Percentiles rank a stretch among this genome's conserved stretches.
phyloP scores from a whole-genome alignment of 2,113 vertebrate genomes.

The Spermophilus dauricus region DNA sequence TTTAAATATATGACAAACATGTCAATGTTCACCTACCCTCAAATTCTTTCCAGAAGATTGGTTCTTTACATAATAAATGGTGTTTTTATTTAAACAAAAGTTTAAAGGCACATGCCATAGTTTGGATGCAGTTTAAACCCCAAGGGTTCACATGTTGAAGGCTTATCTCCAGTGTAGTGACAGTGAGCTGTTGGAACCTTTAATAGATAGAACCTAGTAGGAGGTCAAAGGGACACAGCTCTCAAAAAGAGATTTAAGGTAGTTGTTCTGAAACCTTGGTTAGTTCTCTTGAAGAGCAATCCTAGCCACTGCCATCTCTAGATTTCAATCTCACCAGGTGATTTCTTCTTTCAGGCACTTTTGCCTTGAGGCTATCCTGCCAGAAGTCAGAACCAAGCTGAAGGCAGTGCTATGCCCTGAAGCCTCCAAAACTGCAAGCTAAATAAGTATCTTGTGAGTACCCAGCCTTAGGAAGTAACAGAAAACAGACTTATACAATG shows the following conservation, averaged over 20 bases:
- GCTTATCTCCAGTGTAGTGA: not conserved
- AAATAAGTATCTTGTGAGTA: not conserved
- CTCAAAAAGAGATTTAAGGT: not conserved
- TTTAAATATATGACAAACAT: slow-evolving; percentile 20
- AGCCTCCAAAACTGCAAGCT: not conserved
- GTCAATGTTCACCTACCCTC: not conserved
- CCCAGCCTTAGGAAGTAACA: not conserved
- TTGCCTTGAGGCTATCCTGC: too few species aligned
- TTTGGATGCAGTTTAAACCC: not conserved
- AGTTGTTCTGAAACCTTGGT: not conserved
- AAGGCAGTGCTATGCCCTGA: not conserved
- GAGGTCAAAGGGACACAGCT: not conserved
- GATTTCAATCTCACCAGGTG: not conserved
- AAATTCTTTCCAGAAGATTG: not conserved
- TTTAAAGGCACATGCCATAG: not conserved
- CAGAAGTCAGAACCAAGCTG: not conserved
- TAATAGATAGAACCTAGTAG: not conserved
- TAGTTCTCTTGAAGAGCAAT: not conserved
- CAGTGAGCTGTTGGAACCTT: not conserved
- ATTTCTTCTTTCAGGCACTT: not conserved
- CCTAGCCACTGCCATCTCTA: not conserved
- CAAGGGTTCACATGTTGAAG: not conserved
- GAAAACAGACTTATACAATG: not conserved
- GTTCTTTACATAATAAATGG: not conserved
- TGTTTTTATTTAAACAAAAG: not conserved